A percentile compares a stretch with the other conserved stretches of the same genome.
Conservation (phyloP, 2,113 vertebrate genomes). For the Thomomys bottae region DNA sequence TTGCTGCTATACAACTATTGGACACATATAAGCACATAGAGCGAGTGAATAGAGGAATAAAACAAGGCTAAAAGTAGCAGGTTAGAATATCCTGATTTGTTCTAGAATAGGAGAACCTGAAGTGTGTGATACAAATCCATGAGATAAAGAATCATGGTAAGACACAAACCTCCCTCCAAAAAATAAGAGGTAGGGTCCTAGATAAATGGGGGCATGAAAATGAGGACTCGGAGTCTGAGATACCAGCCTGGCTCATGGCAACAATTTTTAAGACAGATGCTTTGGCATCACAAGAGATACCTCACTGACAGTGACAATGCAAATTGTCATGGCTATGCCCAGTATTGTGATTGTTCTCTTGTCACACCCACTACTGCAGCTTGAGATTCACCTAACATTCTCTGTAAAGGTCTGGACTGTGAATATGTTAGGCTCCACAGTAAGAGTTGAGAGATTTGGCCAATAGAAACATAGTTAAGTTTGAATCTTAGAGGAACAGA, state of each 20-base stretch:
- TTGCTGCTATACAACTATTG: conserved; percentile 80
- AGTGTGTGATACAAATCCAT: background rate
- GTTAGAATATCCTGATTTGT: conserved; percentile 34
- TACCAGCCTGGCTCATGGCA: background rate
- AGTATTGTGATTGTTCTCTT: background rate
- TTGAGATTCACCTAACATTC: background rate
- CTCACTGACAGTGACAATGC: background rate
- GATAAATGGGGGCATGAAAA: background rate
- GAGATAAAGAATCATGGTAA: background rate
- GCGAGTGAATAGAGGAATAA: conserved; percentile 75
- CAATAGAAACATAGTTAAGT: conserved; percentile 5
- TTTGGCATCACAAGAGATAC: background rate
- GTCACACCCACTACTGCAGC: background rate
- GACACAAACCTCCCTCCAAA: background rate
- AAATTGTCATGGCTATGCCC: background rate
- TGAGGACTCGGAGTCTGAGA: background rate
- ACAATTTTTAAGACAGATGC: background rate
- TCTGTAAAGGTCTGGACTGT: background rate
- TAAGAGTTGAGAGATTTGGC: background rate
- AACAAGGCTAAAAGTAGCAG: conserved; percentile 59
- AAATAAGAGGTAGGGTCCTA: background rate
- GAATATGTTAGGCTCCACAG: conserved; percentile 19
- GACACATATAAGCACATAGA: conserved; percentile 74
- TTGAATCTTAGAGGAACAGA: conserved; percentile 12
- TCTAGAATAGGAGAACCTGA: conserved; percentile 44